Base-by-base conservation (phyloP, 2,888 invertebrate species). In the Blomia tropicalis region DNA sequence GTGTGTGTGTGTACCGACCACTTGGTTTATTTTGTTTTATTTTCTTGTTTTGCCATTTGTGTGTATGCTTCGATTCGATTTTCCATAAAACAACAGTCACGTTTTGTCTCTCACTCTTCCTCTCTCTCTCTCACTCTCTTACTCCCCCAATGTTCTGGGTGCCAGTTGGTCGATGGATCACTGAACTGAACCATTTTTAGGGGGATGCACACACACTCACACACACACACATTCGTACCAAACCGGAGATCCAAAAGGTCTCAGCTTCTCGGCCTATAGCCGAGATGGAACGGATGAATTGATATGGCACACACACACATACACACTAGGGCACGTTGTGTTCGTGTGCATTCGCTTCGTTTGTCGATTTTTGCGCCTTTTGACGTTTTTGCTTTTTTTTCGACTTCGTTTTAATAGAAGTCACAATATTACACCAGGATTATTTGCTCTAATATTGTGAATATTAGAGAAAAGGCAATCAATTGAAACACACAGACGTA, bases 331-430 rank as follows among this genome's bases (percentile, higher is more conserved):
- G 56, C 29, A 27, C 29, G 56, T 56, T 56, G 17, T 56, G 29
- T 56, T 23, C 29, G 56, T 56, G 56, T 56, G 56, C 56, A 56
- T 36, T 56, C 29, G 56, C 56, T 56, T 56, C 56, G 56, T 56
- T 56, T 56, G 56, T 14, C 29, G 29, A 27, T 56, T 54, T 54
- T 54, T 19, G 4, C 22, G 29, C 56, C 29, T 54, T 56, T 56
- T 23, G 56, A 56, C 29, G 2, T 29, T 29, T 2, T 22, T 2
- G 17, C 29, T 36, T 29, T 19, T 36, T 23, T 25, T 51, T 7
- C 2, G n/a, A 2, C 14, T 27, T 51, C 22, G 4, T 47, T 54
- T 54, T 31, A 31, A 31, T 22, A 54, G 51, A 47, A 47, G 51
- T 47, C 51, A 47, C 51, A 47, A 47, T 47, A 47, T 47, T 47